Evolutionary conservation across 2,888 invertebrate species (phyloP).

Genomic region (Acanthosoma haemorrhoidale): DNA sequence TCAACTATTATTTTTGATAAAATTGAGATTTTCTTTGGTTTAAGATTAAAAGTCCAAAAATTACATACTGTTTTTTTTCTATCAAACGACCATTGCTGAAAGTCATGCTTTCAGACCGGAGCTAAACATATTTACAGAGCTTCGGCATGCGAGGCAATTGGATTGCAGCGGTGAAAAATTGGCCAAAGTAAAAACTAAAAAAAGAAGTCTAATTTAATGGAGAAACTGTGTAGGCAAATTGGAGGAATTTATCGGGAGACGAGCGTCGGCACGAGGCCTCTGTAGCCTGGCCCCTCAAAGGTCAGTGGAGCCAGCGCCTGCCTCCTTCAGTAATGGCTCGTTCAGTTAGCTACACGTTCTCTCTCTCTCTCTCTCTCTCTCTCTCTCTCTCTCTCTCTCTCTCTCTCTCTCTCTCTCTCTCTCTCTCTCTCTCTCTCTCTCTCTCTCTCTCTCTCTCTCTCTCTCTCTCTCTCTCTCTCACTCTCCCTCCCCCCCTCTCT

Average conservation of each 20-base stretch:
- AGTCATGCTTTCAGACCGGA: neutral
- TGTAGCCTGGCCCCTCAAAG: neutral
- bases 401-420: neutral
- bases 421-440: constrained; percentile 3
- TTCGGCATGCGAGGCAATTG: neutral
- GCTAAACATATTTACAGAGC: neutral
- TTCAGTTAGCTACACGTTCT: no score
- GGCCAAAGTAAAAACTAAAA: neutral
- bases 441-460: no score
- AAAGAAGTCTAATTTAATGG: neutral
- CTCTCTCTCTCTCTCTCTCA: no score
- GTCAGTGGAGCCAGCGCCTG: neutral
- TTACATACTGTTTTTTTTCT: no score
- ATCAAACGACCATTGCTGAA: no score
- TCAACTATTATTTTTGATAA: no score
- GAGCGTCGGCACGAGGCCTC: neutral
- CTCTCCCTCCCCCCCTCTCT: no score
- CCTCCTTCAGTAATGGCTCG: no score
- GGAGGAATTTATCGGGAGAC: neutral
- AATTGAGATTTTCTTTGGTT: no score
- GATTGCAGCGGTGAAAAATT: neutral
- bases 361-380: constrained; percentile 3
- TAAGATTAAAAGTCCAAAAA: no score
- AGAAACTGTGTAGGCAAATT: neutral
- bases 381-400: constrained; percentile 3